Evolutionary conservation across 1,140 invertebrate species (phyloP).

Genomic region (Dinothrombium tinctorium): DNA sequence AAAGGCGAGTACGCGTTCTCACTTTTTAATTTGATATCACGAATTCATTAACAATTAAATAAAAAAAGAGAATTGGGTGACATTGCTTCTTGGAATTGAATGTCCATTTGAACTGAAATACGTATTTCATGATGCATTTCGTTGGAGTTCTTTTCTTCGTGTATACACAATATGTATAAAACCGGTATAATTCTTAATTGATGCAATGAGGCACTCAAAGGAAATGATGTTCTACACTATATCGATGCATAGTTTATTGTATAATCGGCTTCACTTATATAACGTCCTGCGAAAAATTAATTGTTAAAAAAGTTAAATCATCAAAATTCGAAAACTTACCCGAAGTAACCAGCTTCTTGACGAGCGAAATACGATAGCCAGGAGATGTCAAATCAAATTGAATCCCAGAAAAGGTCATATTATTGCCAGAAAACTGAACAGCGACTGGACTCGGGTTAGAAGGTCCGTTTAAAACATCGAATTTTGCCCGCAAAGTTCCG

Average conservation of each 20-base stretch:
- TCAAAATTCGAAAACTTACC: constrained; percentile 30
- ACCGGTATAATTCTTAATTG: no score
- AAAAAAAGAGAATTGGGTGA: no score
- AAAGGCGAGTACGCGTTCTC: no score
- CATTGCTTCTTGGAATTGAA: no score
- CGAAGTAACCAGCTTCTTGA: constrained; percentile 79
- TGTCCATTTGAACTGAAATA: no score
- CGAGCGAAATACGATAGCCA: constrained; percentile 74
- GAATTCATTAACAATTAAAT: no score
- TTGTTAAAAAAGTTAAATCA: neutral
- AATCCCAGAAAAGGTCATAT: constrained; percentile 71
- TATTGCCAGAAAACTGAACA: constrained; percentile 81
- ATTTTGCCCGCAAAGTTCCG: constrained; percentile 64
- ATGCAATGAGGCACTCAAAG: no score
- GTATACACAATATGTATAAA: no score
- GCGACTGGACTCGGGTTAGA: constrained; percentile 55
- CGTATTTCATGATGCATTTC: no score
- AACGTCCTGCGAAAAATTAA: neutral
- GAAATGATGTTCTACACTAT: no score
- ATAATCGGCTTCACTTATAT: constrained; percentile 4
- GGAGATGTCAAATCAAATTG: constrained; percentile 68
- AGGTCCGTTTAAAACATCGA: constrained; percentile 52
- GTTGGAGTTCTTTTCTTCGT: no score
- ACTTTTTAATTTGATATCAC: no score
- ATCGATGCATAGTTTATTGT: neutral